Conservation (phyloP, 2,113 vertebrate genomes). For the Pyrgilauda ruficollis region DNA sequence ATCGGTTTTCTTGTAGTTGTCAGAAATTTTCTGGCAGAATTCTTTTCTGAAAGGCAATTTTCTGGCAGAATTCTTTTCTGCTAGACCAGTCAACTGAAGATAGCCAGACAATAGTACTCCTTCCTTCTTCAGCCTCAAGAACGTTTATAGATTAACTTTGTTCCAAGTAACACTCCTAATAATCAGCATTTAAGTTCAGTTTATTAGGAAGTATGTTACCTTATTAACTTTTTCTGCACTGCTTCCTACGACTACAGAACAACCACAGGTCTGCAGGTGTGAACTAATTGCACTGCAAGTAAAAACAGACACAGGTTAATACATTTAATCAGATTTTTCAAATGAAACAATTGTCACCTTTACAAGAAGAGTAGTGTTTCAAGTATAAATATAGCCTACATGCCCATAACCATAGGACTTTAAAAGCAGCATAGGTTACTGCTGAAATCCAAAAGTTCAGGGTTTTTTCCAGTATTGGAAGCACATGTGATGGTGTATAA, state of each 20-base stretch:
- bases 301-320: background rate
- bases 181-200: background rate
- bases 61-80: background rate
- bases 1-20: background rate
- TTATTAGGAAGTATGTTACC: slow-evolving; percentile 70
- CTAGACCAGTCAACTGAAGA: background rate
- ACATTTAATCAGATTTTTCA: background rate
- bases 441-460: background rate
- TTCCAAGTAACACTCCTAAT: background rate
- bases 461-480: background rate
- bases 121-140: background rate
- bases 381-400: background rate
- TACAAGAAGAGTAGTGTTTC: background rate
- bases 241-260: slow-evolving; percentile 95
- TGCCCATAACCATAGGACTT: background rate
- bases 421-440: background rate
- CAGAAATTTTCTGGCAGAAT: background rate
- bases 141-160: background rate
- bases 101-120: background rate
- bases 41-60: background rate
- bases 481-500: rapidly evolving
- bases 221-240: slow-evolving; percentile 97
- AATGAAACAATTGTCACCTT: background rate
- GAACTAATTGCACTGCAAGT: slow-evolving; percentile 91
- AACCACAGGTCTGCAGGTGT: slow-evolving; percentile 96